A percentile compares a stretch with the other conserved stretches of the same genome.
These are phyloP conservation scores for Holothuria scabra DNA, from an alignment of 53 echinoderm and acorn worm species.

Conservation along the genomic window DNA sequence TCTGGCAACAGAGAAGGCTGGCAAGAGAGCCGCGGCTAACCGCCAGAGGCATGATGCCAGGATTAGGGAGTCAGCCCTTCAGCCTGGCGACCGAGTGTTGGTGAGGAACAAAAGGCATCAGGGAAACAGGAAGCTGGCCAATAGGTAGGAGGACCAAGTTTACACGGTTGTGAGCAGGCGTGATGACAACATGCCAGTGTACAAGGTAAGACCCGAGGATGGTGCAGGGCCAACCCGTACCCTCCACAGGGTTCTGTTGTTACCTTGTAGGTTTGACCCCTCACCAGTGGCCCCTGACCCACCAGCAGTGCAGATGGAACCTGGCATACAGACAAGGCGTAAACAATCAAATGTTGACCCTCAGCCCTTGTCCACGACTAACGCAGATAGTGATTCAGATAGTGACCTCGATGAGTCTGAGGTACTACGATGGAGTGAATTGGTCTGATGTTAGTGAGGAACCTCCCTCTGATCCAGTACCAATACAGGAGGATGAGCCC, in stretches of 20 bases:
- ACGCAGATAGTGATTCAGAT: neutral
- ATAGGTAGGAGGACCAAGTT: constrained; percentile 44
- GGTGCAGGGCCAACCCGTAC: constrained; percentile 52
- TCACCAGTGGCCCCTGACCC: neutral
- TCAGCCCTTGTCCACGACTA: no score
- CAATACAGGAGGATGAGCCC: no score
- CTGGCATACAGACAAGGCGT: constrained; percentile 26
- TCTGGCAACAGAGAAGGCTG: constrained; percentile 49
- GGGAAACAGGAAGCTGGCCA: constrained; percentile 41
- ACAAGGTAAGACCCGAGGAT: neutral
- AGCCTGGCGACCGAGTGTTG: constrained; percentile 49
- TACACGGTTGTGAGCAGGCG: neutral
- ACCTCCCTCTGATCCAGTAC: no score
- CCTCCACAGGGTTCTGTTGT: constrained; percentile 57
- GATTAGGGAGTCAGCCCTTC: constrained; percentile 48
- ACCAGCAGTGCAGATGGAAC: neutral
- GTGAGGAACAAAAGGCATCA: constrained; percentile 42
- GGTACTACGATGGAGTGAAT: no score
- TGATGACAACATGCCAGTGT: no score
- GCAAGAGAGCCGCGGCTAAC: constrained; percentile 32
- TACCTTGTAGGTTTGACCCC: neutral
- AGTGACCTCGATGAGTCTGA: neutral
- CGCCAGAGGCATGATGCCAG: constrained; percentile 41
- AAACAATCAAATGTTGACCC: neutral
- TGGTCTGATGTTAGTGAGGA: no score